Percentiles rank a stretch among this genome's conserved stretches.
phyloP scores from a whole-genome alignment of 2,888 invertebrate genomes.

The Cryptosula pallasiana region DNA sequence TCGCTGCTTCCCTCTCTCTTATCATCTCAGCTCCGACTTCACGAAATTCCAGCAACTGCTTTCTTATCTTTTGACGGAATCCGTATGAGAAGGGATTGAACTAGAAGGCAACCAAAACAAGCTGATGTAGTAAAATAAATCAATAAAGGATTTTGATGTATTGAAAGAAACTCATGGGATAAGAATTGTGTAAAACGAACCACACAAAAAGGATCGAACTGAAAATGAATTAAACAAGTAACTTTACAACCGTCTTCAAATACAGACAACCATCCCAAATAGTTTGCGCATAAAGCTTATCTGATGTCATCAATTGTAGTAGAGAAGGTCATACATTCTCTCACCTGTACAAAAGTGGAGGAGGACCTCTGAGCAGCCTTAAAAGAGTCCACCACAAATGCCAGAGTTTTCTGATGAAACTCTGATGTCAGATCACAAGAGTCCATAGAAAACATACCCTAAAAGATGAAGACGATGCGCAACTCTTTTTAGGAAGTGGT shows the following conservation, averaged over 20 bases:
- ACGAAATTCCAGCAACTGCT: not conserved
- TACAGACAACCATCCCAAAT: too few relatives aligned
- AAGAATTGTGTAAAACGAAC: too few relatives aligned
- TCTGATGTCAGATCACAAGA: not conserved
- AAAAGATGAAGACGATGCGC: not conserved
- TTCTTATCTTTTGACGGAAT: not conserved
- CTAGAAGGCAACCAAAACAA: not conserved
- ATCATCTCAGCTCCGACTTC: not conserved
- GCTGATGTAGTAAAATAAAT: too few relatives aligned
- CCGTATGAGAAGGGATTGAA: not conserved
- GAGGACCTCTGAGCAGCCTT: not conserved
- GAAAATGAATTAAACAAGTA: too few relatives aligned
- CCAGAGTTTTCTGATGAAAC: not conserved
- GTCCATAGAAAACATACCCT: not conserved
- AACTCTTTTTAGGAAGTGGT: too few relatives aligned
- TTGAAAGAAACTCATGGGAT: too few relatives aligned
- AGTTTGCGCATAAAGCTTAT: too few relatives aligned
- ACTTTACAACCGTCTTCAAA: too few relatives aligned
- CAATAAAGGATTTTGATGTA: too few relatives aligned
- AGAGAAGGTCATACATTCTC: too few relatives aligned
- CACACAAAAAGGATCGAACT: too few relatives aligned
- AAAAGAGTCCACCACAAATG: not conserved
- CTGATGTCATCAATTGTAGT: too few relatives aligned
- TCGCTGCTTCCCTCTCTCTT: not conserved
- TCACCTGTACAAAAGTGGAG: not conserved